These are phyloP conservation scores for Heterodera schachtii DNA, from an alignment of 1,140 invertebrate species.

Conservation along the genomic window DNA sequence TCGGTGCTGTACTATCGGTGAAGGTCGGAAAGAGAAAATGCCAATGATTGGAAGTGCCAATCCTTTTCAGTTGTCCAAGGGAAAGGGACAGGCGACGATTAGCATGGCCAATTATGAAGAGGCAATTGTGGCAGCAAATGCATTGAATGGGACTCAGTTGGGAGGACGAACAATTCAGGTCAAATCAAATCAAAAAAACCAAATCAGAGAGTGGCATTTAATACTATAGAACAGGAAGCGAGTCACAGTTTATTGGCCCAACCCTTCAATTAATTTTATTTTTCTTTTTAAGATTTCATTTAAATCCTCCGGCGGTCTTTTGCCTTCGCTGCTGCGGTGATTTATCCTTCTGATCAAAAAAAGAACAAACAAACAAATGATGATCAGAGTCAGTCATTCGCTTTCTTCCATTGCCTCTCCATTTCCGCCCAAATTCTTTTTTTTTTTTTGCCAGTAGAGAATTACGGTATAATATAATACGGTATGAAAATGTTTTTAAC, in stretches of 20 bases:
- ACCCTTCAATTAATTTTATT: not conserved
- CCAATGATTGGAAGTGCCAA: not conserved
- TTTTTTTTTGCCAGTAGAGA: not conserved
- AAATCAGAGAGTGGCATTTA: too few relatives aligned
- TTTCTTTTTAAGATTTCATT: not conserved
- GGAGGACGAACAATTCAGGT: constrained; percentile 96
- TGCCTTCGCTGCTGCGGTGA: not conserved
- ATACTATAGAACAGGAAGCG: too few relatives aligned
- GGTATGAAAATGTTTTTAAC: too few relatives aligned
- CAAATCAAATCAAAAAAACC: not conserved
- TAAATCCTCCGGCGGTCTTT: not conserved
- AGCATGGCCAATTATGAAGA: constrained; percentile 99
- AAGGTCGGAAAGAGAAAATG: constrained; percentile 70
- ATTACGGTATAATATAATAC: not conserved
- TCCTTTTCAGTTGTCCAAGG: constrained; percentile 76
- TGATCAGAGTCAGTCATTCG: not conserved
- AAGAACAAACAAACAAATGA: not conserved
- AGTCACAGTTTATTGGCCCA: not conserved
- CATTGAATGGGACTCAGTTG: constrained; percentile 93
- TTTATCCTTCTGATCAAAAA: not conserved
- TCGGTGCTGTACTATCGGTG: constrained; percentile 95
- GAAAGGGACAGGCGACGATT: constrained; percentile 99
- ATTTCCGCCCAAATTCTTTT: not conserved
- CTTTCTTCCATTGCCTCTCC: not conserved
- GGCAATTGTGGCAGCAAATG: constrained; percentile 92